Percentiles rank a stretch among this genome's conserved stretches.
Evolutionary conservation across 2,113 vertebrate species (phyloP).

Genomic region (Recurvirostra avosetta): DNA sequence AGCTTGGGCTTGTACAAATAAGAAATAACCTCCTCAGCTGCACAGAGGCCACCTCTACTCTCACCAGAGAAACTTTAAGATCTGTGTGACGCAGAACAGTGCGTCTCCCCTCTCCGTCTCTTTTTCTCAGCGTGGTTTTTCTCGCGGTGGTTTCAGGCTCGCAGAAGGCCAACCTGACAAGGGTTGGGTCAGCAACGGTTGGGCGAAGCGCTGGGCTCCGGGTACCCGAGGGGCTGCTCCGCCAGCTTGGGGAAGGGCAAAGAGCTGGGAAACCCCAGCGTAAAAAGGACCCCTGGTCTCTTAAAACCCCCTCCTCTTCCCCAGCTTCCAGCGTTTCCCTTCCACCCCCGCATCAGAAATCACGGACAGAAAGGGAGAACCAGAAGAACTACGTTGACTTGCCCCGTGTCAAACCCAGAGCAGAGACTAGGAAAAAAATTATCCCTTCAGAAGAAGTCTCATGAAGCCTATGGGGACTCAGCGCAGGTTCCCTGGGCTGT

Average conservation of each 20-base stretch:
- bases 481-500: background rate
- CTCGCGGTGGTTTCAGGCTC: background rate
- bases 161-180: rapidly evolving
- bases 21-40: background rate
- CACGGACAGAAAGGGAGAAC: background rate
- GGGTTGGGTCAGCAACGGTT: background rate
- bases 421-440: background rate
- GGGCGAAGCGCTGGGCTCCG: background rate
- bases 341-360: background rate
- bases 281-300: background rate
- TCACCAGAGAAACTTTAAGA: background rate
- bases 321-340: background rate
- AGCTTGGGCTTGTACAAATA: background rate
- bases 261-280: background rate
- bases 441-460: background rate
- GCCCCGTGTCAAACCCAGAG: background rate
- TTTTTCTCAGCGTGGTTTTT: background rate
- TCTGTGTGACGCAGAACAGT: rapidly evolving
- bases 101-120: background rate
- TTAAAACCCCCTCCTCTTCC: background rate
- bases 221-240: background rate
- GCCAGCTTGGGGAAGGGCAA: background rate
- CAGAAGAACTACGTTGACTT: rapidly evolving
- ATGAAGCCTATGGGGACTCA: rapidly evolving
- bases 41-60: background rate